phyloP scores from a whole-genome alignment of 2,797 vertebrate genomes.

The Periparus ater region DNA sequence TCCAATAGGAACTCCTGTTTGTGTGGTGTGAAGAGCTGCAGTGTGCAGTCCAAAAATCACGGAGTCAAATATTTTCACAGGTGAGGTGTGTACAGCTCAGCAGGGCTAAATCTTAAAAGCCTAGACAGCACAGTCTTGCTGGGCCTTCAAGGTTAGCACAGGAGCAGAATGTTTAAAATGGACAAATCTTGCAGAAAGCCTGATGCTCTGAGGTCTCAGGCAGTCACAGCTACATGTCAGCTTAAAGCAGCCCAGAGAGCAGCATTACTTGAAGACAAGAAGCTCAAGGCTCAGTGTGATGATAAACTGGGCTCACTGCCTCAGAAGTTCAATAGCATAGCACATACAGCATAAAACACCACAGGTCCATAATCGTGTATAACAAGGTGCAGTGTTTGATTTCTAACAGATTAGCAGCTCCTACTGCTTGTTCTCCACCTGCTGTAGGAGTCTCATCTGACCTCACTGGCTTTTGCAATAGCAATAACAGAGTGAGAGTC shows the following conservation, averaged over 20 bases:
- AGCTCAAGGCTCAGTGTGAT: neutral
- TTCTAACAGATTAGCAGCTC: neutral
- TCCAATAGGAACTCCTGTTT: neutral
- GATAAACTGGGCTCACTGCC: neutral
- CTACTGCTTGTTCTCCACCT: neutral
- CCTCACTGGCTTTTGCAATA: neutral
- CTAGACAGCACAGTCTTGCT: neutral
- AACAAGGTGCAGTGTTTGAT: neutral
- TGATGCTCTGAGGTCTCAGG: neutral
- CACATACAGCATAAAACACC: neutral
- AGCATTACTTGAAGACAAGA: neutral
- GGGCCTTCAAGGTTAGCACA: neutral
- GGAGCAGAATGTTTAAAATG: neutral
- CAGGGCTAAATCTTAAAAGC: neutral
- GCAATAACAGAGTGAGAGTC: neutral
- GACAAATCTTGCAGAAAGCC: neutral
- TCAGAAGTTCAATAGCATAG: neutral
- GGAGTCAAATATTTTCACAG: neutral
- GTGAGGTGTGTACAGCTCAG: neutral
- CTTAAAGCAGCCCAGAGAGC: neutral
- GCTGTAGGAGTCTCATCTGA: neutral
- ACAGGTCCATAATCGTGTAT: neutral
- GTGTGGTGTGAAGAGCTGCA: neutral
- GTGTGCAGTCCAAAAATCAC: neutral
- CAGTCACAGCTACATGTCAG: rapidly evolving